Evolutionary conservation across 2,797 vertebrate genomes (phyloP), one percentile per base, ranked within the genome.

Genomic region (Todus mexicanus): DNA sequence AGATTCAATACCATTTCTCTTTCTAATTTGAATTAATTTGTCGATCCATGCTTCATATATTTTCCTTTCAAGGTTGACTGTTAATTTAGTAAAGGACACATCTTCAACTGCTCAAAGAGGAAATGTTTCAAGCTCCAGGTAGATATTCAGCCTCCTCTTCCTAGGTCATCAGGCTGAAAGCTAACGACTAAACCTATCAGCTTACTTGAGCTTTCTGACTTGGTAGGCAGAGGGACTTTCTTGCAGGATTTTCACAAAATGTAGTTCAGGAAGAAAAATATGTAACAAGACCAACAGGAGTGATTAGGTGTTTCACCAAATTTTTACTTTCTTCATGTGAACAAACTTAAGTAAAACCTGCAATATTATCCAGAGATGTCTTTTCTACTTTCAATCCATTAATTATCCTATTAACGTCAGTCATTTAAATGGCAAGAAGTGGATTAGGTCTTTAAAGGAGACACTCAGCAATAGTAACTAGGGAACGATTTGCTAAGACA

Each of bases 1-100:
- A 77, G 77, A 90, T 82, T 90, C 77, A 66, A 43, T n/a, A 45
- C 23, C 23, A 14, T 68, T 84, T 87, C 25, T 68, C 86, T 79
- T 87, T 84, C 77, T 87, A 92, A 91, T 91, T 74, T 76, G 45
- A 84, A 93, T 90, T 93, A 68, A 93, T 96, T 82, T 57, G 45
- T 88, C 84, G 68, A 68, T 64, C 45, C 53, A 76, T 71, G 74
- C 71, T 84, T 94, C 93, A 79, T 90, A 59, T 70, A 60, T 79
- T 84, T 93, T 90, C 56, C 48, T 88, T 79, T 90, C 85, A 92
- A 95, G 87, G 74, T 60, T 91, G 74, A 79, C 92, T 86, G 70
- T 76, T 92, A 86, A 78, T 90, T 91, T 82, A 82, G 51, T 15
- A 88, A 92, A 90, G 85, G 92, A 95, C 83, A 86, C 19, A 45